phyloP scores from a whole-genome alignment of 2,797 vertebrate genomes.

The Lagodon rhomboides region DNA sequence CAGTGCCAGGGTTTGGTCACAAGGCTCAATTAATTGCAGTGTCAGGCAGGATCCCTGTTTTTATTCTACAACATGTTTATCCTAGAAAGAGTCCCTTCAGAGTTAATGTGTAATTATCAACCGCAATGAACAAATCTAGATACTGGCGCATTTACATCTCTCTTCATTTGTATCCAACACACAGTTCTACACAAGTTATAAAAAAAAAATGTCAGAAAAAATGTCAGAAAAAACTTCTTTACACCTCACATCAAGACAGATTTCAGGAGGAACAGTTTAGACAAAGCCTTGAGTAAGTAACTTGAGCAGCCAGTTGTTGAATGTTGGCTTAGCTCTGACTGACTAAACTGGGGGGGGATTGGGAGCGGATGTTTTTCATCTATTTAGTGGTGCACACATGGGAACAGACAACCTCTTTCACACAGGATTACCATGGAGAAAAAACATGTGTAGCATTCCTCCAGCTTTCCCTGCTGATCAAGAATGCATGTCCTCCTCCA shows the following conservation, averaged over 20 bases:
- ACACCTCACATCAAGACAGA: slow-evolving; percentile 8
- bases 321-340: slow-evolving; percentile 50
- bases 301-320: slow-evolving; percentile 67
- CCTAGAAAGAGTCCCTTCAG: background rate
- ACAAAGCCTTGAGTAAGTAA: slow-evolving; percentile 24
- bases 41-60: slow-evolving; percentile 14
- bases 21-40: slow-evolving; percentile 30
- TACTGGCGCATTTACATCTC: background rate
- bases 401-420: slow-evolving; percentile 67
- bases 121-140: background rate
- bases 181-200: slow-evolving; percentile 1
- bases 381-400: slow-evolving; percentile 69
- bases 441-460: slow-evolving; percentile 65
- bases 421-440: slow-evolving; percentile 54
- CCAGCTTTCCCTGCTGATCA: slow-evolving; percentile 18
- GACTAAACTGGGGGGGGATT: slow-evolving; percentile 40
- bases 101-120: slow-evolving; percentile 2
- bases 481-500: slow-evolving; percentile 33
- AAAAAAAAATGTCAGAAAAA: background rate
- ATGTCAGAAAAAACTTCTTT: background rate
- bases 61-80: slow-evolving; percentile 17
- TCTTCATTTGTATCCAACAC: background rate
- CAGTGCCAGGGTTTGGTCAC: slow-evolving; percentile 58
- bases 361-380: slow-evolving; percentile 62
- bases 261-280: background rate